Conservation (phyloP, 2,888 invertebrate genomes). For the Melinaea menophilus region DNA sequence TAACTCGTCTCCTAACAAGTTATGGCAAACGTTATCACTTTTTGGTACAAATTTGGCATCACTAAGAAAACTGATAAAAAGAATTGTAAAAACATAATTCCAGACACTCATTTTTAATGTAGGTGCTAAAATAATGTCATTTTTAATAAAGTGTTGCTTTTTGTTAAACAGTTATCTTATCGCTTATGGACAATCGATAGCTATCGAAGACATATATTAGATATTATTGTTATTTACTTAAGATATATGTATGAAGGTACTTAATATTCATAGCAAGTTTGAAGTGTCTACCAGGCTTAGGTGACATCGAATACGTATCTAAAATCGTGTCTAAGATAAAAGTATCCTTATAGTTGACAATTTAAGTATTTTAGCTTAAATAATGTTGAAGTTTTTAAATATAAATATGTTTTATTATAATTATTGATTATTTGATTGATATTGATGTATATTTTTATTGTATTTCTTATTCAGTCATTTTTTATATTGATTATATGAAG, state of each 20-base stretch:
- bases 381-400: too few relatives aligned
- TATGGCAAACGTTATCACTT: slow-evolving; percentile 49
- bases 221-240: slow-evolving; percentile 35
- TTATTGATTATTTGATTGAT: too few relatives aligned
- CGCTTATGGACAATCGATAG: slow-evolving; percentile 32
- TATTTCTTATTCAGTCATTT: background rate
- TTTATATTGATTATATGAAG: background rate
- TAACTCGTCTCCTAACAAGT: slow-evolving; percentile 63
- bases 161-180: slow-evolving; percentile 47
- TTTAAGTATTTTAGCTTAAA: too few relatives aligned
- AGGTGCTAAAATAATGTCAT: too few relatives aligned
- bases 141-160: slow-evolving; percentile 30
- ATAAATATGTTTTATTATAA: too few relatives aligned
- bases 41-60: slow-evolving; percentile 48
- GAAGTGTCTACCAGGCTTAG: slow-evolving; percentile 2
- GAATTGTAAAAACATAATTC: slow-evolving; percentile 39
- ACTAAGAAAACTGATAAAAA: slow-evolving; percentile 43
- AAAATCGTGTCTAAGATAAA: too few relatives aligned
- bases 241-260: slow-evolving; percentile 39
- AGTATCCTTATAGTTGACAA: too few relatives aligned
- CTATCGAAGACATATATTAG: slow-evolving; percentile 37
- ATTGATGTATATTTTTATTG: too few relatives aligned
- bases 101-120: slow-evolving; percentile 47
- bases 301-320: slow-evolving; percentile 15
- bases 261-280: slow-evolving; percentile 24